Conservation (phyloP, 2,888 invertebrate genomes). For the Apantesis nais region DNA sequence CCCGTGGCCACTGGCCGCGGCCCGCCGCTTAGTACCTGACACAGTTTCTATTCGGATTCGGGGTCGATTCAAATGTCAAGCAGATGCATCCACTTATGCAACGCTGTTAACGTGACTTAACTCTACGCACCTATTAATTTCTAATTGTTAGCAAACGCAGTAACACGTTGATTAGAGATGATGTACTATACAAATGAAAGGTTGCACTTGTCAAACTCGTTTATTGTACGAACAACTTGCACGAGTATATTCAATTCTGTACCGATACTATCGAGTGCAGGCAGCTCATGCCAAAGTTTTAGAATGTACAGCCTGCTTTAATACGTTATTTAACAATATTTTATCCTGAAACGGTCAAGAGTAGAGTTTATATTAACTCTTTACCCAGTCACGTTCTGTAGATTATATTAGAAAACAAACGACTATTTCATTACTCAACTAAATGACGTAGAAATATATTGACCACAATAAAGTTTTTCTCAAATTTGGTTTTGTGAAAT, state of each 20-base stretch:
- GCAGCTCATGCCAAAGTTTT: neutral
- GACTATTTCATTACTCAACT: neutral
- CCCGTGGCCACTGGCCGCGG: conserved; percentile 55
- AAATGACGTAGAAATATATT: neutral
- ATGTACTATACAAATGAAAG: conserved; percentile 30
- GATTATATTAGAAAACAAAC: neutral
- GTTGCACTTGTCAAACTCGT: conserved; percentile 18
- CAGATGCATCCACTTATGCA: conserved; percentile 85
- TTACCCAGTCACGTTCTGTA: neutral
- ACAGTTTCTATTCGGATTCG: conserved; percentile 86
- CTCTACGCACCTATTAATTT: conserved; percentile 58
- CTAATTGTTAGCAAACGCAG: conserved; percentile 37
- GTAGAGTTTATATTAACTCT: neutral
- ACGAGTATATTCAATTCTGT: neutral
- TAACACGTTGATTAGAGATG: conserved; percentile 5
- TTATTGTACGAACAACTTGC: conserved; percentile 16
- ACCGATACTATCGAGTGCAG: neutral
- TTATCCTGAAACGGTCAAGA: neutral
- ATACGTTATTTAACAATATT: neutral
- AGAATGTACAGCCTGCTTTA: neutral
- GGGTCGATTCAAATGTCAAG: conserved; percentile 86
- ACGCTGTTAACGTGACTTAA: conserved; percentile 70
- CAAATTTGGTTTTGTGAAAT: conserved; percentile 8
- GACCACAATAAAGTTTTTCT: neutral
- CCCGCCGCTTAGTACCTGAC: conserved; percentile 77